Evolutionary conservation across 2,888 invertebrate genomes (phyloP), one percentile per base, ranked within the genome.

Genomic region (Drosophila kambysellisi): DNA sequence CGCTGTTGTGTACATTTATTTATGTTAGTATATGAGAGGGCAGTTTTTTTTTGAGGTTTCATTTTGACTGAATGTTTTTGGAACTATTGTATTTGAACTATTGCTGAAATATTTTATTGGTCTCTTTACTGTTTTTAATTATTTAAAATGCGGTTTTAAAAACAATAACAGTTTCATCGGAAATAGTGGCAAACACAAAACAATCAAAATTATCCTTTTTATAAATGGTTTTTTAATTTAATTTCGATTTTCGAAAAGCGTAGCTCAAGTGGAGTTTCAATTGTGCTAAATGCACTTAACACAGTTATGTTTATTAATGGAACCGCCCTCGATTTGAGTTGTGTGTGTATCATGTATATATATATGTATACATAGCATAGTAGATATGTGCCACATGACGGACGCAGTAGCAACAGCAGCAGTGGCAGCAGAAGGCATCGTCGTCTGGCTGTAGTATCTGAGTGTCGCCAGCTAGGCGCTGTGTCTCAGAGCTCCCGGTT

Each of bases 391-490:
- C 59, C 67, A 65, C 62, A 83, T 73, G 72, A 74, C 56, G 75
- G 76, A 70, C 76, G 64, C 70, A 61, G 61, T 37, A 48, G 66
- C 64, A 61, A 63, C 39, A 61, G 65, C 39, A 41, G 53, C 54
- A 39, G 52, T 43, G 58, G 62, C 51, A 62, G 43, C 59, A 64
- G 43, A 54, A 32, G 41, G 69, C 65, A 58, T 30, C 59, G 59
- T 57, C 61, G 83, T 83, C 82, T 89, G 82, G 65, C 74, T 53
- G 68, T 51, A 46, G 53, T 53, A 52, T 51, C 74, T 57, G 58
- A 70, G 87, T 72, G 87, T 65, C 90, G 90, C 90, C 85, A 74
- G 78, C 84, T 69, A 83, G 85, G 60, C 90, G 89, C 68, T 83
- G 56, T 50, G 50, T 56, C 73, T 72, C 71, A 57, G 64, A 71